Evolutionary conservation across 2,888 invertebrate genomes (phyloP).

Genomic region (Escarpia spicata): DNA sequence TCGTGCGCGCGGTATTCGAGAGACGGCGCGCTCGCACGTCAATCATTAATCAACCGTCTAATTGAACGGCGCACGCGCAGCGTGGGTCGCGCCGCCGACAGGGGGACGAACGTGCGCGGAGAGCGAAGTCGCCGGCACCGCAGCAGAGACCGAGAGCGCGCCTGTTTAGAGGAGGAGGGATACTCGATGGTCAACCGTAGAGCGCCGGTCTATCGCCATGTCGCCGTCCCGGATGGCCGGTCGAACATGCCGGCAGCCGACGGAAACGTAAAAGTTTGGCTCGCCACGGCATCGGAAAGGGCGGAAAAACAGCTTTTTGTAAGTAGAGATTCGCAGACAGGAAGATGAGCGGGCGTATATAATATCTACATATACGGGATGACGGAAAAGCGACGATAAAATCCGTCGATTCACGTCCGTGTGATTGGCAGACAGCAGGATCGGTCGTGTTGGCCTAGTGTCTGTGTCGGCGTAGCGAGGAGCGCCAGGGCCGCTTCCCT

Average conservation of each 20-base stretch:
- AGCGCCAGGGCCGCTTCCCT: neutral
- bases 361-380: neutral
- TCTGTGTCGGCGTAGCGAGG: neutral
- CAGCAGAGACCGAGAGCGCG: neutral
- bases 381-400: neutral
- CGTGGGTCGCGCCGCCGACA: neutral
- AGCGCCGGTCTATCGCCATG: neutral
- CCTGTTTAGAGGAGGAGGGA: neutral
- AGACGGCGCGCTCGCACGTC: neutral
- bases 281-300: neutral
- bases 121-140: neutral
- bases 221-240: neutral
- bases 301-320: neutral
- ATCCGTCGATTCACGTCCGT: slow-evolving; percentile 7
- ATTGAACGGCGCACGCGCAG: slow-evolving; percentile 16
- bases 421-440: neutral
- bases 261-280: neutral
- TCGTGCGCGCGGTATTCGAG: neutral
- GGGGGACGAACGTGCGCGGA: neutral
- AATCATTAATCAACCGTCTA: slow-evolving; percentile 16
- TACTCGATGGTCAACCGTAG: neutral
- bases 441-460: neutral
- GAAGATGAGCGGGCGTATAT: neutral
- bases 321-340: no score
- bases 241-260: neutral